phyloP scores from a whole-genome alignment of 2,113 vertebrate genomes.

The Nerophis lumbriciformis region DNA sequence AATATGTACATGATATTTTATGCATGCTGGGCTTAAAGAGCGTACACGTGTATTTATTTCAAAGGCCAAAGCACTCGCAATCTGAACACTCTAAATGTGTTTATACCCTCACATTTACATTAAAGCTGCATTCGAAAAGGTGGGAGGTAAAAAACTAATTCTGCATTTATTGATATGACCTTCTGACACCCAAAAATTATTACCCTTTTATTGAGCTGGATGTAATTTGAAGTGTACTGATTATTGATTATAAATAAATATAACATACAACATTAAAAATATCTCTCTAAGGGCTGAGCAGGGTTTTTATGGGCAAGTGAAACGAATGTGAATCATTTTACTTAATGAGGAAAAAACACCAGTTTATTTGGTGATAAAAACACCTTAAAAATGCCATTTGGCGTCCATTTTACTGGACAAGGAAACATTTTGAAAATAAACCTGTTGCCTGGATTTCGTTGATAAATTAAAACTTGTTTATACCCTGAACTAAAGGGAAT shows the following conservation, averaged over 20 bases:
- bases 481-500: neutral
- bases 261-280: too few relatives aligned
- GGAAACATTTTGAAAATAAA: neutral
- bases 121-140: constrained; percentile 41
- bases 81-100: constrained; percentile 22
- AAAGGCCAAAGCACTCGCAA: constrained; percentile 20
- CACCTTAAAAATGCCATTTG: neutral
- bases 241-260: neutral
- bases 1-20: constrained; percentile 1
- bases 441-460: neutral
- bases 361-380: neutral
- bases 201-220: neutral
- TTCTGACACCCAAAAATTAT: constrained; percentile 52
- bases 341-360: neutral
- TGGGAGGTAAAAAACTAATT: neutral
- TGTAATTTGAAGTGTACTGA: constrained; percentile 4
- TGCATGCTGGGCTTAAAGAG: constrained; percentile 15
- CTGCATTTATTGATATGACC: constrained; percentile 68
- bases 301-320: too few relatives aligned
- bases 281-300: neutral
- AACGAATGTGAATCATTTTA: neutral
- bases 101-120: constrained; percentile 44
- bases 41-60: constrained; percentile 22
- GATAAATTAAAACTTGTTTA: neutral
- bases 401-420: neutral